Evolutionary conservation across 2,888 invertebrate genomes (phyloP), one percentile per base, ranked within the genome.

Genomic region (Tipula lateralis): DNA sequence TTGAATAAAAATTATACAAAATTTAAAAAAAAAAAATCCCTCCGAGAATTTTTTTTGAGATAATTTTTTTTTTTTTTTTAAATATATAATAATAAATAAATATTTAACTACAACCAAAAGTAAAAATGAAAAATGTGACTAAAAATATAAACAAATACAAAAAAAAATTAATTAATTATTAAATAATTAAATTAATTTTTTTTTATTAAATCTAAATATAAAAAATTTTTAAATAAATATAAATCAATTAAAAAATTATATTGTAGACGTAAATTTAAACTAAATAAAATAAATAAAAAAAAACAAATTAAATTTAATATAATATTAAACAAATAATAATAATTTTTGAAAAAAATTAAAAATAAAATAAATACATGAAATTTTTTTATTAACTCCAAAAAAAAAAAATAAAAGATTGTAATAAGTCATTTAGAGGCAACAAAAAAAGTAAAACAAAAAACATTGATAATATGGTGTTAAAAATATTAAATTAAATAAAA

Each of bases 191-290:
- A 66, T 66, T 66, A 24, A 66, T 66, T 66, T 66, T 66, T 66
- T 32, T 83, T 83, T 34, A 32, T 34, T 83, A 83, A 83, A 16
- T 83, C 12, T 30, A 30, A 83, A 83, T 34, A 83, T n/a, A 83
- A 30, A 34, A 83, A 83, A 83, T 66, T 83, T 30, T 83, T 34
- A 83, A 83, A 30, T 30, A 83, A 83, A 34, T 30, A 83, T 83
- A 34, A 30, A 83, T 83, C 19, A 83, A 83, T 83, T 30, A 83
- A 83, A 34, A 30, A 30, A 83, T 19, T 30, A 83, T 34, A 83
- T 34, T 83, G 19, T 34, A 83, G 32, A 32, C 34, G 30, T 83
- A 83, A 30, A 83, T 83, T 32, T 83, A 32, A 34, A 81, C 2
- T 29, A 30, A 83, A 83, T 16, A 5, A 83, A n/a, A 80, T 13